Evolutionary conservation across 30 jellyfish, hydroid and myxozoan species (phyloP).

Genomic region (Aurelia aurita complex sp. Pacific): DNA sequence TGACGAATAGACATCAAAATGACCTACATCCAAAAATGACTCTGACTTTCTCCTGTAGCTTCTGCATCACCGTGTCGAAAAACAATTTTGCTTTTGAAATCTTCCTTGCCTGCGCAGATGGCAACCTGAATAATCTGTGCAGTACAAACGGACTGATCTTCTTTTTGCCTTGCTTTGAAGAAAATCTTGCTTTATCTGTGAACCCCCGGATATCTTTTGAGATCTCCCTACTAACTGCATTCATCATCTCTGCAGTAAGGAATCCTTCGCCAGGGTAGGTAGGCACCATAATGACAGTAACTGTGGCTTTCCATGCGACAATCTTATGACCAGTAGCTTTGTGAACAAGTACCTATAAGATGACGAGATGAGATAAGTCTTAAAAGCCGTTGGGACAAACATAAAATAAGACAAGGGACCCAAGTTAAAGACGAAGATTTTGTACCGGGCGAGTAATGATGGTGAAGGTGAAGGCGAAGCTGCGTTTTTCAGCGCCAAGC

Average conservation of each 20-base stretch:
- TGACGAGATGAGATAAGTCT: too few species aligned
- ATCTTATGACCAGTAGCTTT: conserved; percentile 27
- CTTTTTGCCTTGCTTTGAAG: conserved; percentile 30
- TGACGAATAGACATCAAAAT: too few species aligned
- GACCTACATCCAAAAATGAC: conserved; percentile 55
- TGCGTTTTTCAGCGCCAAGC: too few species aligned
- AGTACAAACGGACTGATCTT: conserved; percentile 42
- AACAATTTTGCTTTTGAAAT: conserved; percentile 82
- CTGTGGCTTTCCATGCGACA: conserved; percentile 44
- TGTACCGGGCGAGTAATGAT: too few species aligned
- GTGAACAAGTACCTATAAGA: conserved; percentile 21
- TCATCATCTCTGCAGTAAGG: conserved; percentile 65
- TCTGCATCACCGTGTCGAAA: conserved; percentile 77
- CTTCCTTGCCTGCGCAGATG: conserved; percentile 60
- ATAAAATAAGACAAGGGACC: too few species aligned
- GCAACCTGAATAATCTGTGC: conserved; percentile 78
- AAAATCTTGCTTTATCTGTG: conserved; percentile 61
- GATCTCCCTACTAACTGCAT: conserved; percentile 70
- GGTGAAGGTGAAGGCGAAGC: too few species aligned
- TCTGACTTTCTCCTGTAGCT: conserved; percentile 54
- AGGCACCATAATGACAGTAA: conserved; percentile 71
- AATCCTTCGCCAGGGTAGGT: conserved; percentile 82
- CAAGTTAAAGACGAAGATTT: too few species aligned
- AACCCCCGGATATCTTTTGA: conserved; percentile 63
- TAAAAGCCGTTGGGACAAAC: too few species aligned